Evolutionary conservation across 1,140 invertebrate genomes (phyloP).

Genomic region (Centruroides vittatus): DNA sequence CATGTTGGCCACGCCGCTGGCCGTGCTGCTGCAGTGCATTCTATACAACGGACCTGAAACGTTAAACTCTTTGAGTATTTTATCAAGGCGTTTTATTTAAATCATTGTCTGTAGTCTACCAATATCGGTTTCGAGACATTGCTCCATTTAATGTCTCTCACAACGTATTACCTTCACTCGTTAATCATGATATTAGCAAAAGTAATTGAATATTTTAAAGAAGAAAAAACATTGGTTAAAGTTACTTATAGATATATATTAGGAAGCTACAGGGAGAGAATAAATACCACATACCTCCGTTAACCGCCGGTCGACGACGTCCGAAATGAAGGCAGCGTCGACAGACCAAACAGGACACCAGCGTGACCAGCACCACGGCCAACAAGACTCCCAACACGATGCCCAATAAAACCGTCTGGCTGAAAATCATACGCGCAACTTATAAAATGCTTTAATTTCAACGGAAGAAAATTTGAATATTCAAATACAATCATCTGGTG

Average conservation of each 20-base stretch:
- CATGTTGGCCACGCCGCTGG: conserved; percentile 25
- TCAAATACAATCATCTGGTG: too few species aligned
- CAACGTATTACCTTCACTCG: not conserved
- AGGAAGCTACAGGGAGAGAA: too few species aligned
- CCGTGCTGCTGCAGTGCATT: conserved; percentile 24
- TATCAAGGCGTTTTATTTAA: too few species aligned
- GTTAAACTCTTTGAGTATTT: too few species aligned
- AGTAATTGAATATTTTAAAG: too few species aligned
- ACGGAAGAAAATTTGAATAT: too few species aligned
- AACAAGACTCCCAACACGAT: conserved; percentile 25
- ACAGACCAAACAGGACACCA: conserved; percentile 26
- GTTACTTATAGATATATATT: too few species aligned
- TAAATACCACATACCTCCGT: conserved; percentile 14
- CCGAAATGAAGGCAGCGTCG: conserved; percentile 26
- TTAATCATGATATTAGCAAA: too few species aligned
- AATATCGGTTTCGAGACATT: too few species aligned
- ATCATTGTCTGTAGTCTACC: too few species aligned
- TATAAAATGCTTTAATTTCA: too few species aligned
- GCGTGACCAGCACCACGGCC: conserved; percentile 21
- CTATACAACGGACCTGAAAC: conserved; percentile 23
- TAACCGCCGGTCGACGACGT: conserved; percentile 21
- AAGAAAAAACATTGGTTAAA: too few species aligned
- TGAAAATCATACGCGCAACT: conserved; percentile 1
- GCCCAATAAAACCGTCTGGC: conserved; percentile 25
- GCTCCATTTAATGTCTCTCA: not conserved